Base-by-base conservation (phyloP, 2,888 invertebrate genomes). In the Stenodera caucasica region DNA sequence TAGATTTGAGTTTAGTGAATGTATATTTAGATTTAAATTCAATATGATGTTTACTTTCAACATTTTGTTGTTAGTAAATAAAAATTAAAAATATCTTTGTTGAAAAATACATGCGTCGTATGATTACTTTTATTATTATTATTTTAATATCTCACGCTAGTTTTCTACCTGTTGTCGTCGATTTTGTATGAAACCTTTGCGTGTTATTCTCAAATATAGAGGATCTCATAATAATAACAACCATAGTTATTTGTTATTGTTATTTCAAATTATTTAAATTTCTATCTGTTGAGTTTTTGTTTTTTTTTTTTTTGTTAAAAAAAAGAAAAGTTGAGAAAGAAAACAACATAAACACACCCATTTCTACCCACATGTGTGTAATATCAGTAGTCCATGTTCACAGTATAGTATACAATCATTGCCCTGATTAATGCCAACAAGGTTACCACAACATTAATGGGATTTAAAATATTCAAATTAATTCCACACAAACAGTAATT, bases 391-490 rank as follows among this genome's bases (percentile, higher is more conserved):
- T 55, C 60, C 55, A 51, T 60, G 55, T 60, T 51, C 51, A 54
- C 57, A 37, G 50, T 35, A 50, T 50, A 54, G 53, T 57, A 26
- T 26, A 61, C 57, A 61, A 57, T 61, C 54, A 61, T 61, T 57
- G 61, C 57, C 61, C 57, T 61, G 61, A 61, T 61, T 61, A 61
- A 61, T 61, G 57, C 54, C 60, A 40, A 33, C 53, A 61, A 61
- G 61, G 57, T 60, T 61, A 63, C 59, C 60, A 59, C 57, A 58
- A 57, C 63, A 65, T 64, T 67, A 67, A 65, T 67, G 55, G 64
- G 65, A 65, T 62, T 64, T 62, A 61, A 65, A 67, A 64, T 67
- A 67, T 67, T 67, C 63, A 67, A 67, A 67, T 67, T 63, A 64
- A 67, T 61, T 65, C 67, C 64, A 59, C 67, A 67, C 67, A 62